Conservation (phyloP, 2,797 vertebrate species). For the Caiman crocodilus region DNA sequence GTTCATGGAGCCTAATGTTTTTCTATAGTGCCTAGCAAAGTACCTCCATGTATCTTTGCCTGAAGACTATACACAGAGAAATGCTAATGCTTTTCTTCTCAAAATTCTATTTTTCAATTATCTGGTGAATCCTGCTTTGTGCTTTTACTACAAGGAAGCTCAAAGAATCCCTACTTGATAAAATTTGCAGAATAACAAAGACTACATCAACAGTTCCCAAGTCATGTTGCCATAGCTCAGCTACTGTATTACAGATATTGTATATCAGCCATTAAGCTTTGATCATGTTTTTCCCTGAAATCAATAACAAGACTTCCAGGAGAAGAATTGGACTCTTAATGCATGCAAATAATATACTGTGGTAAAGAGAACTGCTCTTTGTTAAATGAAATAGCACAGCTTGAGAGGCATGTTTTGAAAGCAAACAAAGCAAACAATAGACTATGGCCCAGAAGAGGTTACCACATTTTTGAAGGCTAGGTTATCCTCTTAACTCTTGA, state of each 20-base stretch:
- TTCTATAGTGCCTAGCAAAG: neutral
- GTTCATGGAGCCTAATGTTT: neutral
- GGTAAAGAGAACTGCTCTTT: slow-evolving; percentile 33
- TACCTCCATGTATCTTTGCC: neutral
- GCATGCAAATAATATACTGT: neutral
- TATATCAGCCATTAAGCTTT: neutral
- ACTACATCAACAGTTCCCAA: neutral
- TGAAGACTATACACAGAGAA: neutral
- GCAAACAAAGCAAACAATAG: slow-evolving; percentile 28
- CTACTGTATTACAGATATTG: slow-evolving; percentile 16
- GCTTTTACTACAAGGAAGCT: slow-evolving; percentile 5
- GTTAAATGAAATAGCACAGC: slow-evolving; percentile 18
- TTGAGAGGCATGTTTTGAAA: slow-evolving; percentile 48
- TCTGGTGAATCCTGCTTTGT: neutral
- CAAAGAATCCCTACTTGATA: neutral
- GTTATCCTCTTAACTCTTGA: slow-evolving; percentile 3
- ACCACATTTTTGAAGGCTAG: neutral
- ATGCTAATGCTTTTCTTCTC: neutral
- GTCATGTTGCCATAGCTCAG: neutral
- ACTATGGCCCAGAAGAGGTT: neutral
- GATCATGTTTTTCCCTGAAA: neutral
- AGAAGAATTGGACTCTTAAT: neutral
- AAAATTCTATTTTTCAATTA: slow-evolving; percentile 2
- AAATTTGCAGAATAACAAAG: neutral
- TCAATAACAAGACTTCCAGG: neutral